Conservation (phyloP, 2,113 vertebrate species). For the Sisor rabdophorus region DNA sequence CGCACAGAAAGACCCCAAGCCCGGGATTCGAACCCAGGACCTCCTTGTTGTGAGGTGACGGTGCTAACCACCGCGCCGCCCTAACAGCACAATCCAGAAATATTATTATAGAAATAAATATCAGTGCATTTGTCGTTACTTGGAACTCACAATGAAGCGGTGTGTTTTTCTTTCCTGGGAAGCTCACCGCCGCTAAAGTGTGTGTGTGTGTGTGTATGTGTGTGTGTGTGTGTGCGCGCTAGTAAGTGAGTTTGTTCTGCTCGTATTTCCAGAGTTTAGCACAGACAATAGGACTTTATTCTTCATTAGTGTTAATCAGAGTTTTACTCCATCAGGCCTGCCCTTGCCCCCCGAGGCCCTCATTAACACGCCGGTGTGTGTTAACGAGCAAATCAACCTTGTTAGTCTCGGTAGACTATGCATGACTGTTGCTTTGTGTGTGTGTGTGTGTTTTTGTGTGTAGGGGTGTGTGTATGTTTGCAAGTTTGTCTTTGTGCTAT, state of each 20-base stretch:
- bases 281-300: conserved; percentile 15
- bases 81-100: too few species aligned
- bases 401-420: conserved; percentile 26
- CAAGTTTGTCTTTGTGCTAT: not conserved
- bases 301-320: conserved; percentile 46
- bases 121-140: not conserved
- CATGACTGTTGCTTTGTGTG: conserved; percentile 2
- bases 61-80: too few species aligned
- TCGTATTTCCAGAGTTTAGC: not conserved
- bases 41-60: too few species aligned
- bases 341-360: conserved; percentile 29
- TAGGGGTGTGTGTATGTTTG: conserved; percentile 2
- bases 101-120: not conserved
- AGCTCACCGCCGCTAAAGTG: not conserved
- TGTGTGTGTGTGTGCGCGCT: not conserved
- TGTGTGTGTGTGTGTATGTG: not conserved
- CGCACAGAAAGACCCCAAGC: too few species aligned
- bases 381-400: conserved; percentile 7
- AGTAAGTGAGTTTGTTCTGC: not conserved
- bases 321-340: conserved; percentile 26
- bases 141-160: not conserved
- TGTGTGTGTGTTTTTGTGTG: too few species aligned
- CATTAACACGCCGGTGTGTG: conserved; percentile 24
- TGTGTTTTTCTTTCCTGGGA: not conserved
- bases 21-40: too few species aligned